Percentiles rank a stretch among this genome's conserved stretches.
phyloP scores from a whole-genome alignment of 2,797 vertebrate species.

The Leucoraja ocellata region DNA sequence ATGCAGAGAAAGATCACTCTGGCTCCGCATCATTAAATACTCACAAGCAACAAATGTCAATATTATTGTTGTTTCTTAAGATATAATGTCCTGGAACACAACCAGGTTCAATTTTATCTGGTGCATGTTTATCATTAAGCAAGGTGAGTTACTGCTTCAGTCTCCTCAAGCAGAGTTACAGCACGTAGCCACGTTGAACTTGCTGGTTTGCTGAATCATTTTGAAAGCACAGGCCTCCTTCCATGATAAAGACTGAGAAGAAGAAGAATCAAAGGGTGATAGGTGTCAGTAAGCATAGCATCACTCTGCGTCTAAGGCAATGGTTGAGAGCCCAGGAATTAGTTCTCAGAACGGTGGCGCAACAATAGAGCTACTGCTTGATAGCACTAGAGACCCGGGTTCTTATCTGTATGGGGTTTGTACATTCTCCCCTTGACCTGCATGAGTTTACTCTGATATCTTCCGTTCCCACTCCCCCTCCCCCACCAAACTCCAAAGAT shows the following conservation, averaged over 20 bases:
- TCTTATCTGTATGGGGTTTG: no score
- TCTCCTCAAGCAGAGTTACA: neutral
- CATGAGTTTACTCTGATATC: no score
- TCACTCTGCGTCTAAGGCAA: neutral
- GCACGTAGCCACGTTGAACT: neutral
- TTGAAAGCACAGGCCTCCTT: neutral
- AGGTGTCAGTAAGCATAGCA: neutral
- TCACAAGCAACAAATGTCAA: neutral
- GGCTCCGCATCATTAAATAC: neutral
- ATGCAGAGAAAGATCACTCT: neutral
- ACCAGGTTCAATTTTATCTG: neutral
- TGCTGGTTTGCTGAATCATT: neutral
- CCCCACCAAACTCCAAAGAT: no score
- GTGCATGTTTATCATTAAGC: neutral
- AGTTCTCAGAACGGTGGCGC: neutral
- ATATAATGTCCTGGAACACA: neutral
- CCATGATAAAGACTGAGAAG: no score
- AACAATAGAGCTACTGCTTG: no score
- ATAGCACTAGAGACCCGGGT: no score
- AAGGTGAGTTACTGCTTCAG: neutral
- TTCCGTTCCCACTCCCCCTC: no score
- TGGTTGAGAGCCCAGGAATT: neutral
- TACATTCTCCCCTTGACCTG: no score
- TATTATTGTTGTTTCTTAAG: neutral
- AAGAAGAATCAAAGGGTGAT: neutral